Base-by-base conservation (phyloP, 2,113 vertebrate species). In the Pygoscelis adeliae region DNA sequence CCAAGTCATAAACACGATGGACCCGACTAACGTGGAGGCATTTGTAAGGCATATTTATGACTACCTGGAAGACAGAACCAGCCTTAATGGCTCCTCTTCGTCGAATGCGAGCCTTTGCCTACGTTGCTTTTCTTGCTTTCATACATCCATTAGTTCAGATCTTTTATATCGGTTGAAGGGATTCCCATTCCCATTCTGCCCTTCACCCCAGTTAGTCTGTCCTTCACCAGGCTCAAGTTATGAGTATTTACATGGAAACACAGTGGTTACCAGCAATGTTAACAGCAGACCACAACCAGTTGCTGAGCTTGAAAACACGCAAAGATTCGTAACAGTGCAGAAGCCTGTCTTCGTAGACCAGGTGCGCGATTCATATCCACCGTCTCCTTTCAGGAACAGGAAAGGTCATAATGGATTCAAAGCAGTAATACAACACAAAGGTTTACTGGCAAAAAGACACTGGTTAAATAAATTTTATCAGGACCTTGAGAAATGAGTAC, bases 1-100 rank as follows among this genome's bases (percentile, higher is more conserved):
- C 4, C 15, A 29, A 55, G 15, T 29, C 47, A 36, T 9, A 26
- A 74, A n/a, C 36, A 11, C 0, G 0, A 40, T 5, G 11, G 38
- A 34, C 26, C 40, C 18, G 4, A 53, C 9, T 20, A 42, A n/a
- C 0, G 0, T 3, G 16, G 30, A 46, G 36, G 14, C 27, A 21
- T n/a, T 72, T 80, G 13, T 38, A 55, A 59, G 34, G 59, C 0
- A 0, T 36, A 4, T 69, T 94, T 32, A 23, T 9, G 6, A 38
- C 22, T 14, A 27, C 14, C 13, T 38, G 47, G 14, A 79, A 82
- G 56, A 71, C 34, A 84, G 20, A 46, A 30, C 8, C 5, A 3
- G n/a, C 32, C 8, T 29, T 40, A 11, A 36, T 3, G 34, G 49
- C 50, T 78, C 20, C 76, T 80, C 32, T 59, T 69, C 62, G 27